Evolutionary conservation across 2,888 invertebrate genomes (phyloP).

Genomic region (Drosophila diplacantha): DNA sequence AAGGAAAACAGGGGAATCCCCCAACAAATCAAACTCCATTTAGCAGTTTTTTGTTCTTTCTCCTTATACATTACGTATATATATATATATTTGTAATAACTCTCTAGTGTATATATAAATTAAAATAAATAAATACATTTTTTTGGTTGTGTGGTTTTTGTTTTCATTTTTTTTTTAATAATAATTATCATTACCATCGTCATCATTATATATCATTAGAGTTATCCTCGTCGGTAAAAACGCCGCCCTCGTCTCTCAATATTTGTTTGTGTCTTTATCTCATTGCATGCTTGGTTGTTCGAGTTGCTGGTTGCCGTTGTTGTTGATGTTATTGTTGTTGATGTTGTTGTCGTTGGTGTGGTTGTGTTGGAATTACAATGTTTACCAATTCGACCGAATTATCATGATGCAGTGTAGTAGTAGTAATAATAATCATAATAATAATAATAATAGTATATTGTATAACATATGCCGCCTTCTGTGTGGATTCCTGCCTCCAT

Average conservation of each 20-base stretch:
- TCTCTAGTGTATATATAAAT: conserved; percentile 78
- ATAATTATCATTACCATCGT: conserved; percentile 56
- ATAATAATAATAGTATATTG: conserved; percentile 54
- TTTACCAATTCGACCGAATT: conserved; percentile 55
- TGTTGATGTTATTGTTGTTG: conserved; percentile 20
- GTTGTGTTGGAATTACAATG: conserved; percentile 55
- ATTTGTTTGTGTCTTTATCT: conserved; percentile 66
- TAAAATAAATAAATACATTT: conserved; percentile 78
- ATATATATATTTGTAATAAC: conserved; percentile 74
- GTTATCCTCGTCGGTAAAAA: conserved; percentile 65
- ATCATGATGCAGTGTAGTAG: conserved; percentile 52
- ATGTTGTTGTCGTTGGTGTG: conserved; percentile 33
- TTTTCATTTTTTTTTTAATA: conserved; percentile 36
- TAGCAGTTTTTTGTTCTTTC: conserved; percentile 39
- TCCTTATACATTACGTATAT: conserved; percentile 74
- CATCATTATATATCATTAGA: conserved; percentile 51
- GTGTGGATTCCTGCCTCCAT: conserved; percentile 10
- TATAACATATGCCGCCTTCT: conserved; percentile 59
- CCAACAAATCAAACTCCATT: conserved; percentile 3
- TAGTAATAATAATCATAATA: conserved; percentile 42
- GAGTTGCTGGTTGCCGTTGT: conserved; percentile 52
- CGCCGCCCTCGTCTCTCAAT: conserved; percentile 52
- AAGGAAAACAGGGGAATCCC: not conserved
- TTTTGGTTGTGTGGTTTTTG: conserved; percentile 56
- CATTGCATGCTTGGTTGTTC: conserved; percentile 56